Evolutionary conservation across 2,113 vertebrate species (phyloP).

Genomic region (Perognathus longimembris): DNA sequence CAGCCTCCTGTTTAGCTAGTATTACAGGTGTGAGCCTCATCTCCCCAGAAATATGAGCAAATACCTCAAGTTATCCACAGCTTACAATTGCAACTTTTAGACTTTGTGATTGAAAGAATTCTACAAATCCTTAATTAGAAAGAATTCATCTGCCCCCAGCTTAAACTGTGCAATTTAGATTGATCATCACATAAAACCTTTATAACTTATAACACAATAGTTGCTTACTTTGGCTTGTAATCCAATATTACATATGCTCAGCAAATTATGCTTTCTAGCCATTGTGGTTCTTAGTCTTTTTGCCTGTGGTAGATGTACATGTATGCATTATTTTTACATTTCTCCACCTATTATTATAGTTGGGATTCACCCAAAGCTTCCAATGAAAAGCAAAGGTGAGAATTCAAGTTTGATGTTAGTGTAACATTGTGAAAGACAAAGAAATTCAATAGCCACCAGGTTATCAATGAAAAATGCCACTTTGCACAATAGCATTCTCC

Average conservation of each 20-base stretch:
- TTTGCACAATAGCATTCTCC: too few relatives aligned
- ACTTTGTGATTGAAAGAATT: background rate
- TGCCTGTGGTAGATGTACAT: background rate
- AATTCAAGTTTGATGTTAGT: background rate
- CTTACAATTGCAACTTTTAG: background rate
- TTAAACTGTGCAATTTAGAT: constrained; percentile 55
- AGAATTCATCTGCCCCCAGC: constrained; percentile 15
- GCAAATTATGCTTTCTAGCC: background rate
- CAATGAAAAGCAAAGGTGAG: background rate
- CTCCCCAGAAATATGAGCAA: background rate
- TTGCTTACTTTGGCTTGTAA: constrained; percentile 51
- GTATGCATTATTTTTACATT: background rate
- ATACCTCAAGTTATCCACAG: background rate
- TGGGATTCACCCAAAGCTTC: background rate
- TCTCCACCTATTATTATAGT: background rate
- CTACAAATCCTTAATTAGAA: constrained; percentile 10
- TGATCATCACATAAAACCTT: constrained; percentile 9
- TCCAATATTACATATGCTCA: background rate
- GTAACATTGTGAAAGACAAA: background rate
- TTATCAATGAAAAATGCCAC: background rate
- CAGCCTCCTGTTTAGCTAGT: too few relatives aligned
- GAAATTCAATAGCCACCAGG: background rate
- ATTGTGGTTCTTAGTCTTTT: background rate
- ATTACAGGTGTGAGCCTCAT: too few relatives aligned
- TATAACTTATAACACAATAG: background rate